Percentiles rank a stretch among this genome's conserved stretches.
Conservation (phyloP, 37 sponge, comb jelly and placozoan genomes). For the Axinella damicornis region DNA sequence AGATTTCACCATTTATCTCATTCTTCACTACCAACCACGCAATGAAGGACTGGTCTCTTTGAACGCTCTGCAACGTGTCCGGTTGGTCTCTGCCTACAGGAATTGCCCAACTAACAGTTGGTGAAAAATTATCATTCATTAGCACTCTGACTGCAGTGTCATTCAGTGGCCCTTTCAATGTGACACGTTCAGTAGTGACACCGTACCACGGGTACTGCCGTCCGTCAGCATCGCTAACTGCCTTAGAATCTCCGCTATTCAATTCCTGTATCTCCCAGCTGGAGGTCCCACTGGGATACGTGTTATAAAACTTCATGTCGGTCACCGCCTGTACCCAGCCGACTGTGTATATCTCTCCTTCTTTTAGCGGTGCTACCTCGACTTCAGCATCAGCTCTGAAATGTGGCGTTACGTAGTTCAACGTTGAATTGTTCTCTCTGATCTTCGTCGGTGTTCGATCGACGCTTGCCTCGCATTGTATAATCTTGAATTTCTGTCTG, state of each 20-base stretch:
- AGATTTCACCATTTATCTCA: slow-evolving; percentile 49
- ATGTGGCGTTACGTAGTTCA: slow-evolving; percentile 91
- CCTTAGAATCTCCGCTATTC: slow-evolving; percentile 59
- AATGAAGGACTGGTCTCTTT: slow-evolving; percentile 84
- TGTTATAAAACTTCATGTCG: slow-evolving; percentile 83
- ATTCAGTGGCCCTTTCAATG: slow-evolving; percentile 59
- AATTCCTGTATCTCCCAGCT: slow-evolving; percentile 93
- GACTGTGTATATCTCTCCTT: slow-evolving; percentile 80
- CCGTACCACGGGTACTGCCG: slow-evolving; percentile 93
- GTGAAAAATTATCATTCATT: slow-evolving; percentile 93
- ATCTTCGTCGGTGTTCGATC: slow-evolving; percentile 65
- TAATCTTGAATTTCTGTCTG: slow-evolving; percentile 42
- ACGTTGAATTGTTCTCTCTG: slow-evolving; percentile 69
- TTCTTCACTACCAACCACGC: slow-evolving; percentile 88
- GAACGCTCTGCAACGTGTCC: slow-evolving; percentile 72
- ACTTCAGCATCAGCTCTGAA: slow-evolving; percentile 85
- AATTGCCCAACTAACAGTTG: slow-evolving; percentile 90
- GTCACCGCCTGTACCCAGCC: slow-evolving; percentile 94
- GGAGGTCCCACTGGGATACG: slow-evolving; percentile 78
- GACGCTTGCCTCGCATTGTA: slow-evolving; percentile 57
- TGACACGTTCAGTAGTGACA: slow-evolving; percentile 82
- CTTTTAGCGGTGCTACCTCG: slow-evolving; percentile 64
- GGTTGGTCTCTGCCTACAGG: slow-evolving; percentile 92
- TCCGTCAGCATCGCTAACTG: slow-evolving; percentile 91
- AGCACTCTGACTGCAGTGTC: slow-evolving; percentile 36